A percentile compares a stretch with the other conserved stretches of the same genome.
Evolutionary conservation across 30 jellyfish, hydroid and myxozoan species (phyloP).

Genomic region (Turritopsis dohrnii): DNA sequence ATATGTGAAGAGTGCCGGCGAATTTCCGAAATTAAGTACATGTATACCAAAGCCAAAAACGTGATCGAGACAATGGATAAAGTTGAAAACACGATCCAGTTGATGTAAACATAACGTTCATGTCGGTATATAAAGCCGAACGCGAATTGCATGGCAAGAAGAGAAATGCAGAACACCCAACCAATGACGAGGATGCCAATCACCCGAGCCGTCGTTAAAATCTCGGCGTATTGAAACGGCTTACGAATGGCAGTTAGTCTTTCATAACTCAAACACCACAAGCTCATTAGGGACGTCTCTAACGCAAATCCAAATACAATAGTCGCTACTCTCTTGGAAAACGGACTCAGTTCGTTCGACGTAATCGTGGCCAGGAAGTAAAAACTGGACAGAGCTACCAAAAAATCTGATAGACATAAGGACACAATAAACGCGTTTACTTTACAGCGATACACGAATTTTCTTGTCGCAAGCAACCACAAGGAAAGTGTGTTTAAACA

Average conservation of each 20-base stretch:
- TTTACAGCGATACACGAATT: constrained; percentile 24
- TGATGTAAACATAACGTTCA: constrained; percentile 17
- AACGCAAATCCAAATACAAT: constrained; percentile 28
- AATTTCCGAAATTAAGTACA: constrained; percentile 21
- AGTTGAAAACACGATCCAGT: constrained; percentile 20
- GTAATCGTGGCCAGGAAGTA: constrained; percentile 25
- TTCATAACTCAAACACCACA: constrained; percentile 28
- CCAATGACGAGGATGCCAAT: constrained; percentile 14
- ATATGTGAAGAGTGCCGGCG: constrained; percentile 30
- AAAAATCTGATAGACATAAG: constrained; percentile 24
- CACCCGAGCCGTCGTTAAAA: constrained; percentile 21
- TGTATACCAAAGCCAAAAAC: constrained; percentile 13
- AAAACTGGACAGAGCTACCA: constrained; percentile 28
- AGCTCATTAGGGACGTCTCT: constrained; percentile 31
- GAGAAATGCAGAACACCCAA: constrained; percentile 22
- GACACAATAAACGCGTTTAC: constrained; percentile 34
- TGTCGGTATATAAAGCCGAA: constrained; percentile 30
- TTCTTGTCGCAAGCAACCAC: constrained; percentile 37
- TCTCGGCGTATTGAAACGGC: constrained; percentile 28
- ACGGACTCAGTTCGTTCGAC: neutral
- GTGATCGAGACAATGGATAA: constrained; percentile 11
- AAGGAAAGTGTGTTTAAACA: constrained; percentile 28
- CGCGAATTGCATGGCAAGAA: constrained; percentile 27
- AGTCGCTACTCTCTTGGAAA: constrained; percentile 29
- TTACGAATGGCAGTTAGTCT: constrained; percentile 33